These are phyloP conservation scores for Lithobates pipiens DNA, from an alignment of 2,797 vertebrate genomes.

Conservation along the genomic window DNA sequence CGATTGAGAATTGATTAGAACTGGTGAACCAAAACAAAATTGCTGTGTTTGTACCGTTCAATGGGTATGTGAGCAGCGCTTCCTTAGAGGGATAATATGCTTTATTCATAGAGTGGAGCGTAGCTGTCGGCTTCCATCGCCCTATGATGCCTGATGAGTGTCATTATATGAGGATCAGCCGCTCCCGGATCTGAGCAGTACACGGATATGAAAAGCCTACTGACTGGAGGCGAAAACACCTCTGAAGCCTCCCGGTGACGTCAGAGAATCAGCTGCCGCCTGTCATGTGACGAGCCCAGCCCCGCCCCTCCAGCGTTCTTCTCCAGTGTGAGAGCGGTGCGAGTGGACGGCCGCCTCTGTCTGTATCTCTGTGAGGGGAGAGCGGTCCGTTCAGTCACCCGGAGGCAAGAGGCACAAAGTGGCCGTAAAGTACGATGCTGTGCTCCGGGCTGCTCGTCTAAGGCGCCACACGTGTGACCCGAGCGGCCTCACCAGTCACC, in stretches of 20 bases:
- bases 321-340: neutral
- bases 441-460: neutral
- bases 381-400: neutral
- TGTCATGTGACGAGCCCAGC: conserved; percentile 41
- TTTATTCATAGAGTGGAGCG: too few relatives aligned
- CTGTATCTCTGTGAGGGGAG: neutral
- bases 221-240: conserved; percentile 18
- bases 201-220: neutral
- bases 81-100: too few relatives aligned
- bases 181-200: neutral
- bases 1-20: too few relatives aligned
- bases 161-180: neutral
- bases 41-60: too few relatives aligned
- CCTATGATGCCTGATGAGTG: neutral
- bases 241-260: conserved; percentile 39
- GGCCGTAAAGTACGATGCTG: conserved; percentile 15
- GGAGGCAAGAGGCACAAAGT: conserved; percentile 36
- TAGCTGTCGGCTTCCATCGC: neutral
- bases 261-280: conserved; percentile 45
- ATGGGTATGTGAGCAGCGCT: too few relatives aligned
- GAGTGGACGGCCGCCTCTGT: neutral
- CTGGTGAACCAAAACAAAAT: too few relatives aligned
- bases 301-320: conserved; percentile 24
- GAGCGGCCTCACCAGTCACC: conserved; percentile 31
- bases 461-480: conserved; percentile 16